phyloP scores from a whole-genome alignment of 2,797 vertebrate genomes.

The Sphaeramia orbicularis region DNA sequence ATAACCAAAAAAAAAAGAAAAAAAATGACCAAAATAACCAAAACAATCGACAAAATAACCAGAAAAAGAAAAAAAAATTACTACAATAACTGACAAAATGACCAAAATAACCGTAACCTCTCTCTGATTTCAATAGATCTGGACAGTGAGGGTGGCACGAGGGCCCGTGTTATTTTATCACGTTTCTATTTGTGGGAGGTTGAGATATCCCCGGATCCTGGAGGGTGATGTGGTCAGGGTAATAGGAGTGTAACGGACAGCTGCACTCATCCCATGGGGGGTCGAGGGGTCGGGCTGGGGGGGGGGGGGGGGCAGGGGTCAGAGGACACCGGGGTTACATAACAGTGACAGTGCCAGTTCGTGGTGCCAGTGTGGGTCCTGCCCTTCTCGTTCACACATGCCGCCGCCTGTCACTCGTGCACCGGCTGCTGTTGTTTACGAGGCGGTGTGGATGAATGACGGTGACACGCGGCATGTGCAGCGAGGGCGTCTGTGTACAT shows the following conservation, averaged over 20 bases:
- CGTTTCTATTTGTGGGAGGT: slow-evolving; percentile 53
- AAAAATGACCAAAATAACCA: too few relatives aligned
- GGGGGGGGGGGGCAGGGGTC: too few relatives aligned
- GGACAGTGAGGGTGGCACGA: slow-evolving; percentile 25
- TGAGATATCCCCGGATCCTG: slow-evolving; percentile 34
- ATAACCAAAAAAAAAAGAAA: too few relatives aligned
- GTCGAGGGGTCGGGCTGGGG: slow-evolving; percentile 12
- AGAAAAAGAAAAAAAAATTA: too few relatives aligned
- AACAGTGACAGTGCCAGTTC: slow-evolving; percentile 47
- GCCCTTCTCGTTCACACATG: slow-evolving; percentile 33
- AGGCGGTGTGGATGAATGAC: slow-evolving; percentile 34
- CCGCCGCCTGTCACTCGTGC: slow-evolving; percentile 6
- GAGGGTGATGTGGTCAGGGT: slow-evolving; percentile 25
- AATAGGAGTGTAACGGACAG: slow-evolving; percentile 50
- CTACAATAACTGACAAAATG: too few relatives aligned
- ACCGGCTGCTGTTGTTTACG: slow-evolving; percentile 12
- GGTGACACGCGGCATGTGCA: slow-evolving; percentile 45
- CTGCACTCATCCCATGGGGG: slow-evolving; percentile 43
- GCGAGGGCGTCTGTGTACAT: slow-evolving; percentile 38
- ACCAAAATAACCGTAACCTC: too few relatives aligned
- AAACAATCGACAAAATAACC: too few relatives aligned
- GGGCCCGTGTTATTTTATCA: slow-evolving; percentile 37
- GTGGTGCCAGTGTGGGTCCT: slow-evolving; percentile 41
- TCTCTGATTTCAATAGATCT: too few relatives aligned
- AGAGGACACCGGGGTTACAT: slow-evolving; percentile 44